Base-by-base conservation (phyloP, 2,888 invertebrate genomes). In the Malthinus flaveolus region DNA sequence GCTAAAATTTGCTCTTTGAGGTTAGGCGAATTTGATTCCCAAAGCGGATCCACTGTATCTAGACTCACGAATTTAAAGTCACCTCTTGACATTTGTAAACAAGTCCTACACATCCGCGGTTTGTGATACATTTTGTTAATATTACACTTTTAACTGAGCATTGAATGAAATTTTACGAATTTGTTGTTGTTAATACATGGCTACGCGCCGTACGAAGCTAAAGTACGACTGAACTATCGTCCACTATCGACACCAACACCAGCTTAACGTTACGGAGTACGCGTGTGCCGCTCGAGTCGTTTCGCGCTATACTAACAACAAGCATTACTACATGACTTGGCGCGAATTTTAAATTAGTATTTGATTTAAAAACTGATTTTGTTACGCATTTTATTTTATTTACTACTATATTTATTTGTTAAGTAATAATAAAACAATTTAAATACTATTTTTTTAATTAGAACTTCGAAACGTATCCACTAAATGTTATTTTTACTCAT, bases 11-110 rank as follows among this genome's bases (percentile, higher is more conserved):
- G 59, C 32, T 47, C 55, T 59, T 59, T 59, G 32, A 59, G 59
- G 59, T 59, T 59, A 59, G 59, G 59, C 34, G 56, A 55, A 56
- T 56, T 59, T n/a, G 55, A 56, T 15, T 59, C 55, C 59, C 59
- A 59, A 35, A 59, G 55, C 35, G 59, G 59, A 56, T 59, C 59
- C 3, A 47, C 55, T 23, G 48, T 47, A 56, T 59, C 59, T 37
- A 59, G 59, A 39, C 45, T 55, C 12, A 59, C 59, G 44, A 59
- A 59, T 51, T 59, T 59, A 52, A 59, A 59, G 51, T 59, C 59
- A 35, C 59, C 59, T 52, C 59, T 50, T 23, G 55, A 51, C 59
- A 59, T 59, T 56, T 59, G 59, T 32, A 59, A 51, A 59, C 59
- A 59, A 15, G 59, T 59, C 35, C 59, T 13, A 56, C 59, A 59